Base-by-base conservation (phyloP, 2,888 invertebrate genomes). In the Ceraclea dissimilis region DNA sequence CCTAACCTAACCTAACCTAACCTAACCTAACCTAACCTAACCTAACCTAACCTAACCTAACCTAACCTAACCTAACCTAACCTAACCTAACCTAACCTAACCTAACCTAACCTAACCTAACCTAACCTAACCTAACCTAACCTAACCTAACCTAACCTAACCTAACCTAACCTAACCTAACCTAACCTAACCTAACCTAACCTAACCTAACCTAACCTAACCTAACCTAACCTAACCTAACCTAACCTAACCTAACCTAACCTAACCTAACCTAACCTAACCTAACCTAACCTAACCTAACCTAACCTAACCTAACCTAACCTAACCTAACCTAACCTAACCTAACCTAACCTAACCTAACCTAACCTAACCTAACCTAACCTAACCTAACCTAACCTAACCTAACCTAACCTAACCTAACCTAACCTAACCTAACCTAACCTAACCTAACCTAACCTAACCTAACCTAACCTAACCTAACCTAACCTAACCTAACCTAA, bases 21-120 rank as follows among this genome's bases (percentile, higher is more conserved):
- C 43, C 43, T 43, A 43, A 43, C 43, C 43, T 43, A 43, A 43
- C 43, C 43, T 43, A 43, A 43, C 43, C 43, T 43, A 43, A 43
- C 43, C 43, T 43, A 43, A 43, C 43, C 43, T 43, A 43, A 43
- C 43, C 43, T 43, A 43, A 43, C 43, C 43, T 43, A 43, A 43
- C 43, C 43, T 43, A 43, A 43, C 43, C 43, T 43, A 43, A 43
- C 43, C 43, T 43, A 43, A 43, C 43, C 43, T 43, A 43, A 43
- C 43, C 43, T 43, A 43, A 43, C 43, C 43, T 43, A 43, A 43
- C 43, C 43, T 43, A 43, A 43, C 43, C 43, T 43, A 43, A 43
- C 43, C 43, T 43, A 43, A 43, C 43, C 43, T 43, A 43, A 43
- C 43, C 43, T 43, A 43, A 43, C 43, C 43, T 43, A 43, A 43